Conservation (phyloP, 2,888 invertebrate genomes). For the Hesperia comma region DNA sequence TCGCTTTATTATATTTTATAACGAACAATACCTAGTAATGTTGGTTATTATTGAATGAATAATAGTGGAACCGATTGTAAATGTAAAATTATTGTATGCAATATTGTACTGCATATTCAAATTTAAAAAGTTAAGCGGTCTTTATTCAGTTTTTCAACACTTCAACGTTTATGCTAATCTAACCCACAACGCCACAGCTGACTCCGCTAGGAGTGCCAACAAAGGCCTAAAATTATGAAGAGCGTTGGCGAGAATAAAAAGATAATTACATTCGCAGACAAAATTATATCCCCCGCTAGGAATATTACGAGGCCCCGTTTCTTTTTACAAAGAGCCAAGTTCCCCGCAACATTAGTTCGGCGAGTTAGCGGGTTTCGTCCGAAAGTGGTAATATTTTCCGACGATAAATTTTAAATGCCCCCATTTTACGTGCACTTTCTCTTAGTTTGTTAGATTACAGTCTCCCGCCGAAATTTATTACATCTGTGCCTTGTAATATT, state of each 20-base stretch:
- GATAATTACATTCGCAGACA: constrained; percentile 35
- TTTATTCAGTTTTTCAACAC: constrained; percentile 29
- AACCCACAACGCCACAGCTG: constrained; percentile 30
- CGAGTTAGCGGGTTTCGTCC: constrained; percentile 62
- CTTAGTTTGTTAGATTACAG: constrained; percentile 72
- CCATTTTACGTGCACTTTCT: constrained; percentile 69
- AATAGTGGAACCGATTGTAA: too few species aligned
- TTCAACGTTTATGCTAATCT: constrained; percentile 37
- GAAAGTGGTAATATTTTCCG: constrained; percentile 75
- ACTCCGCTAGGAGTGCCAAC: constrained; percentile 31
- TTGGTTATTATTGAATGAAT: too few species aligned
- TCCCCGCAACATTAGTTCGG: constrained; percentile 69
- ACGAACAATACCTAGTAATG: too few species aligned
- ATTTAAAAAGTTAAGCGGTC: not conserved
- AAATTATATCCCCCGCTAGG: constrained; percentile 58
- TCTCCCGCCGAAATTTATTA: constrained; percentile 62
- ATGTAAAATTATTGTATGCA: too few species aligned
- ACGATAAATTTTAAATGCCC: constrained; percentile 75
- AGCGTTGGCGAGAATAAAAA: constrained; percentile 39
- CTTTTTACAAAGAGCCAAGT: constrained; percentile 63
- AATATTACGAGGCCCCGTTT: constrained; percentile 59
- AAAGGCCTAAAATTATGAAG: constrained; percentile 37
- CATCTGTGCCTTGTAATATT: constrained; percentile 57
- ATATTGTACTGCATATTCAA: not conserved
- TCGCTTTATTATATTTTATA: too few species aligned